Base-by-base conservation (phyloP, 1,140 invertebrate species). In the Bombus huntii region DNA sequence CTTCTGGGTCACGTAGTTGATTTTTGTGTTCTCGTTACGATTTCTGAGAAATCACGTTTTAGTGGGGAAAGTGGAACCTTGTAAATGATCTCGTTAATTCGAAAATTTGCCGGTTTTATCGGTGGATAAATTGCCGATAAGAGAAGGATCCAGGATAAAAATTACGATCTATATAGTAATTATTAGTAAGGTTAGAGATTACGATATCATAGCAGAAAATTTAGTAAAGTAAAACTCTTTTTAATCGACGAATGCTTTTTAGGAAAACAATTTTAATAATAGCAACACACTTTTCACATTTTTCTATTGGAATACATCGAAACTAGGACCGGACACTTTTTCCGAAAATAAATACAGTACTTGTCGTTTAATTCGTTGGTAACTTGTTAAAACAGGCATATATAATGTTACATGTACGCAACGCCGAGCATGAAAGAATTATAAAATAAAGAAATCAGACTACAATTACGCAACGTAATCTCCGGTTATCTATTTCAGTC, bases 51-150 rank as follows among this genome's bases (percentile, higher is more conserved):
- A 76, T 59, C 74, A 18, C 53, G 34, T 76, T 18, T 34, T n/a
- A 34, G 12, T 9, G 8, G 25, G 3, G 9, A 65, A 65, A 77
- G 57, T 59, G 75, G 39, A 62, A 62, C 57, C 28, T 77, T 42
- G 37, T 31, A 65, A 78, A 78, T 44, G 57, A 77, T 65, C 75
- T 65, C n/a, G 75, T 65, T 65, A 78, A 65, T 65, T 78, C 39
- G 75, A 78, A 42, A 78, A 78, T 78, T 78, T 65, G 34, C 25
- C 25, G 8, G n/a, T 78, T 78, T 31, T 78, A 42, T 9, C 31
- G 0, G 9, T 1, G 18, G 22, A n/a, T 62, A 62, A 62, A 62
- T 62, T 62, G 28, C 3, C 28, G 59, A 62, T n/a, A 12, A n/a
- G 59, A 62, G 28, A n/a, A 4, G 10, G 59, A n/a, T 59, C 25